Conservation (phyloP, 1,140 invertebrate species). For the Euwallacea fornicatus region DNA sequence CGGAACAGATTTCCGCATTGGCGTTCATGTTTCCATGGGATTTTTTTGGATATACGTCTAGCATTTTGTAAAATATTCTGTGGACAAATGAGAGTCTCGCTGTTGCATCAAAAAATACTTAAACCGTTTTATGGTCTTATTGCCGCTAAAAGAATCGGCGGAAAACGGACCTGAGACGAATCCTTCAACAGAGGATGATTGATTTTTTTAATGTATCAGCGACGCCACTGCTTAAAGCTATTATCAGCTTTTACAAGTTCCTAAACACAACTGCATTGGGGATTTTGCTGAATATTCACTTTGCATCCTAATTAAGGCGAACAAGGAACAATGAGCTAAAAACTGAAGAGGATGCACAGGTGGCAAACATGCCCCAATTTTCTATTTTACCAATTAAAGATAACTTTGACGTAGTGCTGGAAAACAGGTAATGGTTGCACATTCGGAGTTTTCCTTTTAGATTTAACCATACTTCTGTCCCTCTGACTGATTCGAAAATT, state of each 20-base stretch:
- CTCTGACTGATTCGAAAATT: too few species aligned
- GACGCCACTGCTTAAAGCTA: constrained; percentile 27
- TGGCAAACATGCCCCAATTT: neutral
- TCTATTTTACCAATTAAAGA: too few species aligned
- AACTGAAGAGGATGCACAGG: constrained; percentile 18
- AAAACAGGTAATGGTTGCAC: too few species aligned
- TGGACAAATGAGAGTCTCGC: too few species aligned
- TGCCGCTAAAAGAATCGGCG: neutral
- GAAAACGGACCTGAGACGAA: neutral
- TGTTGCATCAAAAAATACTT: neutral
- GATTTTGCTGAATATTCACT: constrained; percentile 33
- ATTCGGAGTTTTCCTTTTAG: too few species aligned
- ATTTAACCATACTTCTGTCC: too few species aligned
- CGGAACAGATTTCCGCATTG: too few species aligned
- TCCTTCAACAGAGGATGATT: neutral
- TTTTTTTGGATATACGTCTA: too few species aligned
- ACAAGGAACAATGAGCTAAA: constrained; percentile 28
- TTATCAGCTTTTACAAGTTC: constrained; percentile 36
- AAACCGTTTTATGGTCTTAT: neutral
- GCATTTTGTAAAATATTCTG: too few species aligned
- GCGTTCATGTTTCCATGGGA: neutral
- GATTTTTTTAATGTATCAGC: neutral
- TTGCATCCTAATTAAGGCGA: constrained; percentile 32
- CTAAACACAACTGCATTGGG: constrained; percentile 33
- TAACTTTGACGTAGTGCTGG: too few species aligned